Evolutionary conservation across 2,888 invertebrate species (phyloP), one percentile per base, ranked within the genome.

Genomic region (Malacosoma neustria): DNA sequence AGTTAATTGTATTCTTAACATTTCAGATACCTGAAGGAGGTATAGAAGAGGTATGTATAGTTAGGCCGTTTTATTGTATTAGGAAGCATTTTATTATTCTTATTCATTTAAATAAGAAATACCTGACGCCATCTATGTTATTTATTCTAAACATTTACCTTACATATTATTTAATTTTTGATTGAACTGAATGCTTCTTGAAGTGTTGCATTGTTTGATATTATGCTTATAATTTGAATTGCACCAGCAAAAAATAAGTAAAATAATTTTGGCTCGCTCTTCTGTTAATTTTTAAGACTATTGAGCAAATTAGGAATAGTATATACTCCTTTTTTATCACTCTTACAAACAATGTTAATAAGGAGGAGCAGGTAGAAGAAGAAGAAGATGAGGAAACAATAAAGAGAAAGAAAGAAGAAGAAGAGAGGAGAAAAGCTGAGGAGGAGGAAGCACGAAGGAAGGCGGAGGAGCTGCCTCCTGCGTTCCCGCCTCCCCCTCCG

Each of bases 401-500:
- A n/a, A 55, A 61, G 34, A 52, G 45, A 32, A 71, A 61, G 44
- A 73, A 72, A 36, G 79, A 76, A 45, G 72, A 71, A 39, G 67
- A 60, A 29, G 71, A 56, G 22, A 52, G 58, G 37, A 60, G 55
- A 34, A 79, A 72, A 39, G 73, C 68, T 0, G 80, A 75, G 34
- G 79, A 79, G 44, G 79, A 76, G 31, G 79, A 82, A 40, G 80
- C 75, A 3, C 55, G 75, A 0, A 54, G 77, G 30, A 80, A 79
- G 38, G 80, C 75, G 0, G 75, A 74, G 44, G 82, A 79, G 44
- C 42, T 84, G 4, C 82, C 84, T 3, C 79, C 81, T 0, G 60
- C 80, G 1, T 44, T 81, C 42, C 79, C 80, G 7, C 84, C 84
- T 11, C 85, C 85, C 33, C 84, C 84, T 11, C 81, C 84, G 0